Evolutionary conservation across 2,113 vertebrate species (phyloP), one percentile per base, ranked within the genome.

Genomic region (Noturus placidus): DNA sequence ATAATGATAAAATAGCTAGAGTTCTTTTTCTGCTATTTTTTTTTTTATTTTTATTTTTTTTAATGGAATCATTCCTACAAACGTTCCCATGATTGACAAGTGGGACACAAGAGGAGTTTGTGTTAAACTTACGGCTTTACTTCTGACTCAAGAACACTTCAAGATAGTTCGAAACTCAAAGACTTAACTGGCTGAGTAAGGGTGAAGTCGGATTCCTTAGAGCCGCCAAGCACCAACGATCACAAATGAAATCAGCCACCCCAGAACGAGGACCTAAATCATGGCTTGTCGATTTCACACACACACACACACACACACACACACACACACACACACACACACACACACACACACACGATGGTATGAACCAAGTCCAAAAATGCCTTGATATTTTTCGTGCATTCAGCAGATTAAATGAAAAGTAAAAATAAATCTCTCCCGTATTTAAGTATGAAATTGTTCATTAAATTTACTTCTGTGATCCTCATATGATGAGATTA

Each of bases 161-260:
- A 59, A 11, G 78, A 35, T 81, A 30, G 54, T 57, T 57, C 57
- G 54, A 59, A 83, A 67, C 42, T 67, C 15, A 1, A 3, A 79
- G 84, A 25, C 46, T 65, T 27, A 81, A 81, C 59, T 3, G 54
- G 78, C 30, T 59, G 54, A 9, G 30, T 72, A 85, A 81, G 79
- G 10, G 30, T 22, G 63, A 81, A 70, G 56, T 42, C 22, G n/a
- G 42, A 77, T 84, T 88, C 42, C 83, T 63, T 54, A 84, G 85
- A 87, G 87, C 90, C 4, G 70, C 81, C 90, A 69, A 87, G 92
- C 92, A 89, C 92, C 88, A 89, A 91, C 92, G 87, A 88, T 78
- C 85, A 87, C 91, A 91, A 91, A 86, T 89, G 90, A 93, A 88
- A 80, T 83, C 83, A 57, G 89, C 92, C 90, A 87, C 92, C 79